Evolutionary conservation across 2,888 invertebrate species (phyloP).

Genomic region (Acanthococcus lagerstroemiae): DNA sequence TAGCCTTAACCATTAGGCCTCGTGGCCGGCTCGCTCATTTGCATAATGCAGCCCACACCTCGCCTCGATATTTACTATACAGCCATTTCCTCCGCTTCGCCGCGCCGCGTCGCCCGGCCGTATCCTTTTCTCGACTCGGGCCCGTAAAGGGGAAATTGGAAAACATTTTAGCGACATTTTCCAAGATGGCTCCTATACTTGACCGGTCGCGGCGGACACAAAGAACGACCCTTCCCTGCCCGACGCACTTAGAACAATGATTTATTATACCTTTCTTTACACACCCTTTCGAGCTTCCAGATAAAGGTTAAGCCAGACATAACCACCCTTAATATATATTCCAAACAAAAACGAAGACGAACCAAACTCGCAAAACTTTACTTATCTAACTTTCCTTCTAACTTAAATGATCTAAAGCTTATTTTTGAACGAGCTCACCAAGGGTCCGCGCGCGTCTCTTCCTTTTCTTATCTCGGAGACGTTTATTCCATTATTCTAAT

Average conservation of each 20-base stretch:
- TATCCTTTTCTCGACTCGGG: not conserved
- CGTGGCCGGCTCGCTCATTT: constrained; percentile 32
- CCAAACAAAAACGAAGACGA: constrained; percentile 17
- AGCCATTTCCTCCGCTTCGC: constrained; percentile 19
- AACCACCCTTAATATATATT: constrained; percentile 30
- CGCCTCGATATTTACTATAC: constrained; percentile 11
- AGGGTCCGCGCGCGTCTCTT: constrained; percentile 19
- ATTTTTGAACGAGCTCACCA: constrained; percentile 32
- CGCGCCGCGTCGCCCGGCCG: not conserved
- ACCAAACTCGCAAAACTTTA: constrained; percentile 27
- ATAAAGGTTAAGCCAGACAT: constrained; percentile 31
- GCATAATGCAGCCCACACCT: constrained; percentile 33
- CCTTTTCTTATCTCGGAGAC: constrained; percentile 29
- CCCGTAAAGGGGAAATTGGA: constrained; percentile 35
- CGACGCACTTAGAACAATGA: constrained; percentile 34
- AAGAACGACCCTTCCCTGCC: constrained; percentile 11
- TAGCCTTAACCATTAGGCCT: constrained; percentile 30
- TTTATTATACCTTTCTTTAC: constrained; percentile 33
- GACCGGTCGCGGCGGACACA: constrained; percentile 32
- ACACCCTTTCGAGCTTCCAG: constrained; percentile 21
- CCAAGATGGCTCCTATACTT: constrained; percentile 35
- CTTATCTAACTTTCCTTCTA: constrained; percentile 31
- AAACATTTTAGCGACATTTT: constrained; percentile 37
- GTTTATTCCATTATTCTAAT: constrained; percentile 31
- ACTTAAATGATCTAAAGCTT: constrained; percentile 31